A percentile compares a stretch with the other conserved stretches of the same genome.
phyloP scores from a whole-genome alignment of 2,888 invertebrate species.

The Rotaria macrura region DNA sequence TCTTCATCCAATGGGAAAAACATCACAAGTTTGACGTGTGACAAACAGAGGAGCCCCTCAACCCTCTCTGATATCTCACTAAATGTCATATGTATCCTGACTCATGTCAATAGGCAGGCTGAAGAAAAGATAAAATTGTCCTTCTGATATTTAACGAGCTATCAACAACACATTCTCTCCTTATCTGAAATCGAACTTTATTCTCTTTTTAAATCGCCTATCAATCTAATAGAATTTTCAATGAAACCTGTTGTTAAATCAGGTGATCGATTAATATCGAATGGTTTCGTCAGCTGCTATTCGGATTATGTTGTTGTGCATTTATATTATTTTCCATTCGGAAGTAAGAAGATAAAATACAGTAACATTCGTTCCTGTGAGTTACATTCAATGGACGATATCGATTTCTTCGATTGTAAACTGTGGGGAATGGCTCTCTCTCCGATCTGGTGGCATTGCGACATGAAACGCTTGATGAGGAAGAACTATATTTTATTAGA shows the following conservation, averaged over 20 bases:
- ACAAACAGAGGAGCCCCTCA: no score
- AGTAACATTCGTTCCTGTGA: background rate
- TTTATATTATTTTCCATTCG: conserved; percentile 21
- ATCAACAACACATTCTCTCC: no score
- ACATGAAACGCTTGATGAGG: background rate
- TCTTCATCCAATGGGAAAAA: no score
- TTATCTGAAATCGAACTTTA: no score
- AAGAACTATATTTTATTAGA: conserved; percentile 1
- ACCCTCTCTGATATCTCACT: no score
- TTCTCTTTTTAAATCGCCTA: no score
- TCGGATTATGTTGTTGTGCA: background rate
- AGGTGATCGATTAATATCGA: background rate
- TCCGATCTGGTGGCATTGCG: conserved; percentile 2
- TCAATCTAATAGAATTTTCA: no score
- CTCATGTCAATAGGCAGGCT: no score
- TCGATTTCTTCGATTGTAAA: background rate
- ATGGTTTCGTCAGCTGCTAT: background rate
- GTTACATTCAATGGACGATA: background rate
- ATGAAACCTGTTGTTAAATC: background rate
- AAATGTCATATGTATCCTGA: no score
- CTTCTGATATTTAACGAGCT: no score
- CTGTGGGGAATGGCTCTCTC: background rate
- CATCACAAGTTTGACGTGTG: no score
- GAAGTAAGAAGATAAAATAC: background rate
- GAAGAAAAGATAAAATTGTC: no score